A percentile compares a stretch with the other conserved stretches of the same genome.
phyloP scores from a whole-genome alignment of 2,797 vertebrate genomes.

The Pampus argenteus region DNA sequence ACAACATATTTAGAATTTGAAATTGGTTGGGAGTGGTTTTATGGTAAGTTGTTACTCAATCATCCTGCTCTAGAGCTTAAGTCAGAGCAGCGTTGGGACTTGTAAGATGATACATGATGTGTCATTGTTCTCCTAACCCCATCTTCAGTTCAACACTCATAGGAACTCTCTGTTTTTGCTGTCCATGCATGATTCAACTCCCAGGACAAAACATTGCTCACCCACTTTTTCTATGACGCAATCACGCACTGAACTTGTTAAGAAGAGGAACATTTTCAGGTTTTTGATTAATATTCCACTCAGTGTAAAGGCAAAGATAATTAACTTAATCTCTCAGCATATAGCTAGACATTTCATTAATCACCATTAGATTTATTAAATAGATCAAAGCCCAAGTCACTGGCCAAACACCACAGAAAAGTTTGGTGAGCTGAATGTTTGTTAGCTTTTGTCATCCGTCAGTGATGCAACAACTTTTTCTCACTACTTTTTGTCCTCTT shows the following conservation, averaged over 20 bases:
- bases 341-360: constrained; percentile 61
- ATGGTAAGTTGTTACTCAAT: constrained; percentile 83
- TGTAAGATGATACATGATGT: constrained; percentile 80
- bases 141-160: constrained; percentile 54
- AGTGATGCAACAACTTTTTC: constrained; percentile 58
- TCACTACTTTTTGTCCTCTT: constrained; percentile 32
- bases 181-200: constrained; percentile 73
- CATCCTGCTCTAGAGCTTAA: constrained; percentile 70
- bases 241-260: constrained; percentile 21
- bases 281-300: constrained; percentile 68
- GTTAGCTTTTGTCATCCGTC: constrained; percentile 45
- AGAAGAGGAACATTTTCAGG: constrained; percentile 41
- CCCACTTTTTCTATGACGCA: constrained; percentile 73
- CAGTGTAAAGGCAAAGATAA: constrained; percentile 47
- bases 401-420: constrained; percentile 62
- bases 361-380: constrained; percentile 58
- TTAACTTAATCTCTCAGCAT: constrained; percentile 61
- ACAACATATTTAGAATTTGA: constrained; percentile 55
- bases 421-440: constrained; percentile 57
- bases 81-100: constrained; percentile 65
- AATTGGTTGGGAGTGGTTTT: constrained; percentile 78
- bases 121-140: constrained; percentile 78
- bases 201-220: constrained; percentile 66
- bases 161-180: constrained; percentile 64
- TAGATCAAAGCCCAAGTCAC: constrained; percentile 53